Evolutionary conservation across 2,797 vertebrate species (phyloP), one percentile per base, ranked within the genome.

Genomic region (Scolopax bukidnonensis): DNA sequence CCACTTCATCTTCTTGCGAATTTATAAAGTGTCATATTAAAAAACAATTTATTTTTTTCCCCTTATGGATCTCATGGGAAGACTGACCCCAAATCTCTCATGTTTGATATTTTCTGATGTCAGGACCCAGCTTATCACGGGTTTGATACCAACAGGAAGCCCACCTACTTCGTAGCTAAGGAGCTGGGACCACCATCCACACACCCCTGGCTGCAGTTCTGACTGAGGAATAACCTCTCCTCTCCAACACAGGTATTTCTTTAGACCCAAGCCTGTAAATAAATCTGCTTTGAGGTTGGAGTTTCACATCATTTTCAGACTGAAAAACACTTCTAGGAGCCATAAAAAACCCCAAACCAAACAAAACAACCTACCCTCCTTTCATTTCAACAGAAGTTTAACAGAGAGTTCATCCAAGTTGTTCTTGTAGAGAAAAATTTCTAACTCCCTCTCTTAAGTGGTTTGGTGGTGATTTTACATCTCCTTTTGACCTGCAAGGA

Each of bases 291-390:
- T 69, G 73, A 82, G 24, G n/a, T 23, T 73, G 19, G 38, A 60
- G 33, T 57, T 78, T 54, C 47, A 12, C 3, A 47, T 84, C 21
- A 33, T 84, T 91, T 95, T 84, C 50, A 92, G 47, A 61, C 40
- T 51, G 77, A 94, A 90, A 94, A 95, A 65, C 21, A 19, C 25
- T 92, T 89, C 50, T 40, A 51, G 59, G 12, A 43, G 41, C 54
- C 81, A 75, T 41, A 50, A 68, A 61, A 92, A 50, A 50, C 36
- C 36, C 36, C 36, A 36, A 36, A 36, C 36, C 36, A 17, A 4
- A 17, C 16, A 17, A 45, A 18, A 45, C 5, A 17, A 8, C 7
- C 18, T 61, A 38, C 10, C 11, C 15, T 33, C 51, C 41, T 67
- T 87, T 82, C 21, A 32, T 74, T 89, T 90, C 68, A 70, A 15